Conservation (phyloP, 2,888 invertebrate species). For the Smittia sp. region DNA sequence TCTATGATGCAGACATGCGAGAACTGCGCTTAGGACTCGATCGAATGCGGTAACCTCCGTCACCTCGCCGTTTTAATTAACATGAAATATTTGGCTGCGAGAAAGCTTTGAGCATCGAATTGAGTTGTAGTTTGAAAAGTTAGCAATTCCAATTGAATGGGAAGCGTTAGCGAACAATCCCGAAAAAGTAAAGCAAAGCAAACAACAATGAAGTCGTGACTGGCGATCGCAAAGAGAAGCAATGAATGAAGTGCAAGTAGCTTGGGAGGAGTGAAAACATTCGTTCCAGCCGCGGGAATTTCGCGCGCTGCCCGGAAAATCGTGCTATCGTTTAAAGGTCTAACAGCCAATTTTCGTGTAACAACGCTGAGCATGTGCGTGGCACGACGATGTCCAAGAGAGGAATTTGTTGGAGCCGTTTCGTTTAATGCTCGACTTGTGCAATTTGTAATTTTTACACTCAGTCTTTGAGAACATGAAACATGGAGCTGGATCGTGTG, state of each 20-base stretch:
- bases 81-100: slow-evolving; percentile 5
- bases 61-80: not conserved
- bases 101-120: not conserved
- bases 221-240: not conserved
- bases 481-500: slow-evolving; percentile 35
- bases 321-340: slow-evolving; percentile 30
- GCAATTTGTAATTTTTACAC: slow-evolving; percentile 39
- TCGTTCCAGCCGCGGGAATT: not conserved
- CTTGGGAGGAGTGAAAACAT: slow-evolving; percentile 1
- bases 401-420: slow-evolving; percentile 26
- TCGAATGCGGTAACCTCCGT: not conserved
- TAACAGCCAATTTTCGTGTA: slow-evolving; percentile 38
- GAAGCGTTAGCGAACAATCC: slow-evolving; percentile 1
- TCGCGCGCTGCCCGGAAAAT: not conserved
- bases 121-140: slow-evolving; percentile 3
- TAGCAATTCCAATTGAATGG: slow-evolving; percentile 17
- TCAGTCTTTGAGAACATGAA: not conserved
- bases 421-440: not conserved
- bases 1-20: not conserved
- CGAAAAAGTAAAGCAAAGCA: slow-evolving; percentile 14
- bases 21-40: not conserved
- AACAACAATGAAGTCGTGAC: slow-evolving; percentile 23
- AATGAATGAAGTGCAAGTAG: not conserved
- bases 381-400: slow-evolving; percentile 1
- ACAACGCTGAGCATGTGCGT: slow-evolving; percentile 18